Evolutionary conservation across 1,140 invertebrate genomes (phyloP), one percentile per base, ranked within the genome.

Genomic region (Dolichoris vasculosae): DNA sequence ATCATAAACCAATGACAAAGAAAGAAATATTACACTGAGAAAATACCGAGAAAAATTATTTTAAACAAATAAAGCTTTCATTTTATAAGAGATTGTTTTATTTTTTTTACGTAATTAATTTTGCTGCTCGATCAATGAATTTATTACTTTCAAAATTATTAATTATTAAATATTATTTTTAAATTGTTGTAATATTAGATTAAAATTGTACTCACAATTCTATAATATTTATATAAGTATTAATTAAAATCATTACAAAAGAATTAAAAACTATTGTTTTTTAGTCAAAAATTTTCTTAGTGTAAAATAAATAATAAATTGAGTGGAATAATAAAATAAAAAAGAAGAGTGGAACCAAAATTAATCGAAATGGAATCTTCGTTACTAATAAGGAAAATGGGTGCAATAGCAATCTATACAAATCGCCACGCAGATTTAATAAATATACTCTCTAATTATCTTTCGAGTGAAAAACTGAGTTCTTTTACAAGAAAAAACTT

Each of bases 1-100:
- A 87, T 43, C 59, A 69, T 46, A 84, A 84, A 71, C 30, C 15
- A 38, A n/a, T 35, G 63, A 59, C 76, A 59, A 83, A 67, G 63
- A 55, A 78, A 73, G 83, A 75, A 85, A 35, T 73, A n/a, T 80
- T 71, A 79, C 32, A 75, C 35, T 38, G 82, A 63, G 76, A 76
- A 85, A 76, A 83, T 83, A 78, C 84, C 63, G 78, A 77, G 78
- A 86, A 67, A 35, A 35, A 15, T 17, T 35, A 15, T 67, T 67
- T 30, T 11, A 32, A 67, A 30, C 3, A 67, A 23, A 67, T 67
- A 51, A 8, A 51, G 8, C 17, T 9, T 8, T 9, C 48, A 51
- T 51, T 51, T 51, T 51, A 51, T 17, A 51, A 51, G 8, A 17
- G 17, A 51, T 9, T 51, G n/a, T n/a, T n/a, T n/a, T n/a, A n/a